Base-by-base conservation (phyloP, 2,113 vertebrate species). In the Vimba vimba region DNA sequence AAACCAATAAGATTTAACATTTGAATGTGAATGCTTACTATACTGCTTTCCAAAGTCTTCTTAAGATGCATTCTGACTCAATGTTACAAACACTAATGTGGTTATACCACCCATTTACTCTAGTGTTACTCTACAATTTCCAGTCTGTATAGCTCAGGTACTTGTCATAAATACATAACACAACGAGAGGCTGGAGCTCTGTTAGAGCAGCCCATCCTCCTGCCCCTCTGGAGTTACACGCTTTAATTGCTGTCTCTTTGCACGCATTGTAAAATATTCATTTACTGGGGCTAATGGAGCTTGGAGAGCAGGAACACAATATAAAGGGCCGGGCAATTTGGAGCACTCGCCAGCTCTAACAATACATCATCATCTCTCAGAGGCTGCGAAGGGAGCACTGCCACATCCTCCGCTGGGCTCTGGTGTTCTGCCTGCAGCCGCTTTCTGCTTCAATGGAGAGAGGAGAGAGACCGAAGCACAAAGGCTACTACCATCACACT, bases 401-500 rank as follows among this genome's bases (percentile, higher is more conserved):
- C 88, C 87, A 62, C 87, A 59, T 55, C 39, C 66, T 86, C 73
- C 74, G 82, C 21, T 64, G 36, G 75, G 27, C 75, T 76, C 59
- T 43, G 33, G 57, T 79, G 36, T 43, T 45, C 71, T 27, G 33
- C 77, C 82, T 74, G 68, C 82, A 82, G 73, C 62, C 10, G 13
- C 55, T 57, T 64, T 82, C 45, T 82, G 62, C 33, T 81, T 86
- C 59, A 30, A 50, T 47, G n/a, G 50, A 57, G 78, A 59, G 71
- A 69, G 10, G 69, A 75, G 45, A 43, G 79, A 83, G 87, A 80
- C 86, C 12, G 78, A 52, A 80, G 83, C 86, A 90, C 89, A 87
- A 87, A 88, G 88, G 90, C 90, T 91, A 96, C 95, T 88, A 82
- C 91, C 92, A 95, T 95, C 96, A 94, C 96, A 91, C 96, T 96